A percentile compares a stretch with the other conserved stretches of the same genome.
Conservation (phyloP, 2,113 vertebrate genomes). For the Prunella himalayana region DNA sequence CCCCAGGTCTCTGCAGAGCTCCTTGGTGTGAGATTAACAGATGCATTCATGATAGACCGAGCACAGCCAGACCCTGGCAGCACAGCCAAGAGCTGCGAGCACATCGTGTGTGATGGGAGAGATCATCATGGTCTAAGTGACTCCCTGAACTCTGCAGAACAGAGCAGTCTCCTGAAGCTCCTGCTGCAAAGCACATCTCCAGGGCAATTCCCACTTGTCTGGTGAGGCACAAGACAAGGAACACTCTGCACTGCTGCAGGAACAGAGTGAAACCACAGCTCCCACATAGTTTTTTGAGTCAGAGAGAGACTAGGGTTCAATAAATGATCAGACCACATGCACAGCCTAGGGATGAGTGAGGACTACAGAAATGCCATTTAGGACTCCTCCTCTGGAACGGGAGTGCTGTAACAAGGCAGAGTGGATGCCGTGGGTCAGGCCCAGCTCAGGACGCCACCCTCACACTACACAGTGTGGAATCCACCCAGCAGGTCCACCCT, state of each 20-base stretch:
- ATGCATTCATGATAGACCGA: neutral
- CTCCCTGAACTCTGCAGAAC: neutral
- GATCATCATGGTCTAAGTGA: fast-evolving
- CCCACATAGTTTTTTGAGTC: fast-evolving
- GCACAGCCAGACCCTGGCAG: neutral
- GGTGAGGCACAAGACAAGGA: neutral
- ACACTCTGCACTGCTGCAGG: neutral
- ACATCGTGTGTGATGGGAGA: neutral
- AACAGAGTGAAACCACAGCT: neutral
- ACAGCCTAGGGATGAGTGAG: neutral
- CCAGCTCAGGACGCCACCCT: neutral
- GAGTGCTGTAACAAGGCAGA: neutral
- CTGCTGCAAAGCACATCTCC: neutral
- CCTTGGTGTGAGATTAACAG: neutral
- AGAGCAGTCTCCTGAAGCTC: neutral
- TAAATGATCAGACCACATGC: neutral
- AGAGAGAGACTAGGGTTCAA: neutral
- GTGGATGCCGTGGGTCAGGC: neutral
- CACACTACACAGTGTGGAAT: fast-evolving
- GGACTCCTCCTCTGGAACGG: neutral
- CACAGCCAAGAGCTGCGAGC: neutral
- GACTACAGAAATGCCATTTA: neutral
- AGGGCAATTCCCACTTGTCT: neutral
- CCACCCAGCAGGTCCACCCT: neutral
- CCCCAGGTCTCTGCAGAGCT: neutral